A percentile compares a stretch with the other conserved stretches of the same genome.
These are phyloP conservation scores for Luscinia megarhynchos DNA, from an alignment of 2,797 vertebrate genomes.

Conservation along the genomic window DNA sequence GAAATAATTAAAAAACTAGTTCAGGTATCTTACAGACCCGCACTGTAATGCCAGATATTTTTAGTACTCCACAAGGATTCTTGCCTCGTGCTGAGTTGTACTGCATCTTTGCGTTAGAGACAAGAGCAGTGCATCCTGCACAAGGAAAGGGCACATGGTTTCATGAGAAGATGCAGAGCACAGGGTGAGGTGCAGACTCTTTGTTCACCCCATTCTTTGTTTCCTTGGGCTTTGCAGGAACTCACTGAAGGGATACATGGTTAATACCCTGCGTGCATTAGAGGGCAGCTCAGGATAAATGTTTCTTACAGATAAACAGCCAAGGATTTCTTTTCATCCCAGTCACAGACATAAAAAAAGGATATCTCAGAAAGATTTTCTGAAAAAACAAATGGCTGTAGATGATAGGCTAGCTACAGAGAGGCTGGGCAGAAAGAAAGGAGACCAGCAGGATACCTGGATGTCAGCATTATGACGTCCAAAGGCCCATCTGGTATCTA, in stretches of 20 bases:
- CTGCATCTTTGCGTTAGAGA: neutral
- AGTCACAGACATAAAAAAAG: neutral
- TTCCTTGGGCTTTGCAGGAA: neutral
- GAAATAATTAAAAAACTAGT: neutral
- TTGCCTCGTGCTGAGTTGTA: neutral
- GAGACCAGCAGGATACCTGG: slow-evolving; percentile 4
- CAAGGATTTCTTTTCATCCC: neutral
- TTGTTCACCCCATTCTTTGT: neutral
- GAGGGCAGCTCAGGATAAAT: neutral
- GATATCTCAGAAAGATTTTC: neutral
- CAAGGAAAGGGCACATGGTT: neutral
- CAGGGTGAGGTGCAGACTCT: neutral
- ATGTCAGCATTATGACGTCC: neutral
- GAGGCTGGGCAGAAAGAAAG: neutral
- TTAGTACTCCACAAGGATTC: neutral
- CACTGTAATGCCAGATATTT: neutral
- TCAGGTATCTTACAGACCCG: neutral
- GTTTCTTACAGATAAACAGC: neutral
- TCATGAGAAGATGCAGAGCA: neutral
- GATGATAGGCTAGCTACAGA: neutral
- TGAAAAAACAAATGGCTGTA: neutral
- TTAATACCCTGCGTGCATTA: neutral
- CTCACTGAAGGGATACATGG: neutral
- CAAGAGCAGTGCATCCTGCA: neutral
- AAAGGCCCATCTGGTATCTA: neutral